phyloP scores from a whole-genome alignment of 1,140 invertebrate species.

The Solen grandis region DNA sequence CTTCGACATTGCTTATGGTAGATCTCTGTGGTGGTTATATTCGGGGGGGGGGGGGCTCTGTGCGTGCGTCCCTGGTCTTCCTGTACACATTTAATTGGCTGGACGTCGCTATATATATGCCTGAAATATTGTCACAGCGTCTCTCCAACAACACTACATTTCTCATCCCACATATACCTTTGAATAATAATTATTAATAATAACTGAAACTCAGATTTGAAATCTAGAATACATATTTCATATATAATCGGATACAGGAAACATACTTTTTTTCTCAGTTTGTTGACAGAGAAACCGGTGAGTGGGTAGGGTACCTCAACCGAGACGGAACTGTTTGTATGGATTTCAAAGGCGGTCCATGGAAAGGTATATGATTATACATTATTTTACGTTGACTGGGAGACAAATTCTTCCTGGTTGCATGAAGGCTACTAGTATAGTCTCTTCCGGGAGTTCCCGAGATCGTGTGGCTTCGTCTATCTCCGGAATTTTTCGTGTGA shows the following conservation, averaged over 20 bases:
- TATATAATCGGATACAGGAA: no score
- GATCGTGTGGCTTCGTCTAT: not conserved
- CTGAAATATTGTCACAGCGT: not conserved
- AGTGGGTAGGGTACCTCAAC: slow-evolving; percentile 75
- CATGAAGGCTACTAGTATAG: not conserved
- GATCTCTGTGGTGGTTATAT: no score
- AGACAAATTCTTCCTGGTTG: not conserved
- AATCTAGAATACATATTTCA: no score
- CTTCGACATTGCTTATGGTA: no score
- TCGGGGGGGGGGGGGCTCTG: no score
- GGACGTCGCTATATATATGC: no score
- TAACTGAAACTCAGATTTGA: not conserved
- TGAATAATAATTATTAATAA: not conserved
- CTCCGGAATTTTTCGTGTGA: no score
- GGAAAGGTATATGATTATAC: slow-evolving; percentile 73
- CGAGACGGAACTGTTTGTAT: slow-evolving; percentile 68
- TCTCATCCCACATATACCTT: not conserved
- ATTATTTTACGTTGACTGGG: not conserved
- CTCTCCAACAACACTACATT: not conserved
- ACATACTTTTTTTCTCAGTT: slow-evolving; percentile 65
- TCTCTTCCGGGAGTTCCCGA: not conserved
- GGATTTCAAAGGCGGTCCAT: slow-evolving; percentile 74
- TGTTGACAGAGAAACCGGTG: slow-evolving; percentile 71
- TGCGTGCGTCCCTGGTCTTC: no score
- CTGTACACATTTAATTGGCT: no score